Conservation (phyloP, 1,140 invertebrate genomes). For the Drusus annulatus region DNA sequence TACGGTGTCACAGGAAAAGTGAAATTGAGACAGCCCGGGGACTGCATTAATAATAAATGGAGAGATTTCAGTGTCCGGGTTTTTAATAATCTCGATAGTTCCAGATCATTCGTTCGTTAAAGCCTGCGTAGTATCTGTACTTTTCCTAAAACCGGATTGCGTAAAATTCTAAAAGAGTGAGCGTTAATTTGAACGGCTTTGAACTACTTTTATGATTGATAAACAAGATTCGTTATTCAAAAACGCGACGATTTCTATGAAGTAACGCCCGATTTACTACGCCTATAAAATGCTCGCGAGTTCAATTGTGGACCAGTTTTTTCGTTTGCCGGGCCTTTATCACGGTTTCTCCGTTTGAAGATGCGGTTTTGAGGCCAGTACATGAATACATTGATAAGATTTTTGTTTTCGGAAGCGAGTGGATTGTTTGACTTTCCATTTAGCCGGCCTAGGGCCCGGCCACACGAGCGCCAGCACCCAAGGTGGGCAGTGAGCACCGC, state of each 20-base stretch:
- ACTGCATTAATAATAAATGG: background rate
- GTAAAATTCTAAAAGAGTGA: background rate
- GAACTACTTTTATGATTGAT: conserved; percentile 29
- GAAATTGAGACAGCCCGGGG: conserved; percentile 15
- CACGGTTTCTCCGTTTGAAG: conserved; percentile 9
- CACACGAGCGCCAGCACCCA: background rate
- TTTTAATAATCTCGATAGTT: background rate
- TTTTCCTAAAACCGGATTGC: conserved; percentile 12
- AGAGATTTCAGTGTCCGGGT: conserved; percentile 7
- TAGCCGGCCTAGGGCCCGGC: background rate
- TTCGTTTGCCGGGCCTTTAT: background rate
- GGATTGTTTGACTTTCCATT: conserved; percentile 40
- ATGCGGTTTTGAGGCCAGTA: conserved; percentile 2
- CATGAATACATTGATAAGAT: conserved; percentile 17
- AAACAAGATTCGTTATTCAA: background rate
- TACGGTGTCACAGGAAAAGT: conserved; percentile 23
- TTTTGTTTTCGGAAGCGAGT: conserved; percentile 6
- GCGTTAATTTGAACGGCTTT: background rate
- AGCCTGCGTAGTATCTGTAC: background rate
- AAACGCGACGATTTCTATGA: conserved; percentile 17
- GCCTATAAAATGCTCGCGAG: conserved; percentile 6
- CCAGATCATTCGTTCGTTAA: conserved; percentile 30
- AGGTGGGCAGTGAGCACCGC: background rate
- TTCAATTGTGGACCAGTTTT: conserved; percentile 13
- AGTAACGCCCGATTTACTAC: background rate